Conservation (phyloP, 1,140 invertebrate genomes). For the Drosophila sucinea region DNA sequence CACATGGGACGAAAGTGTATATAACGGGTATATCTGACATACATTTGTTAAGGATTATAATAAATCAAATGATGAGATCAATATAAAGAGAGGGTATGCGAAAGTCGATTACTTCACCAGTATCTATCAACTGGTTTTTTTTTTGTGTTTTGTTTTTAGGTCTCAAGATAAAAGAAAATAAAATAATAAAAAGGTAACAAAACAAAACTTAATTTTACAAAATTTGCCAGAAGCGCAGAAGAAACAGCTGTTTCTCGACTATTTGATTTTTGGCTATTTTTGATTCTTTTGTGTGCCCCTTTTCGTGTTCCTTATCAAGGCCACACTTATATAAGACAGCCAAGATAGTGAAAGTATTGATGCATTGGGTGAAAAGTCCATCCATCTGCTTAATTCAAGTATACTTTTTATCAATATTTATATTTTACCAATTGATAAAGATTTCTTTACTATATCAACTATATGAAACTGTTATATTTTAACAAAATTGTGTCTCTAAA, state of each 20-base stretch:
- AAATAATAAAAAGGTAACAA: slow-evolving; percentile 38
- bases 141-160: slow-evolving; percentile 25
- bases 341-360: slow-evolving; percentile 13
- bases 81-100: background rate
- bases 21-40: background rate
- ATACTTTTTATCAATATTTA: background rate
- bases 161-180: slow-evolving; percentile 16
- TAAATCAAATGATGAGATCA: background rate
- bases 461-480: too few relatives aligned
- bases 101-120: background rate
- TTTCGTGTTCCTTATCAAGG: background rate
- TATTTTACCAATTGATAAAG: background rate
- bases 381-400: background rate
- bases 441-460: too few relatives aligned
- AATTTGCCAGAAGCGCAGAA: slow-evolving; percentile 7
- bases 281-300: slow-evolving; percentile 1
- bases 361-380: slow-evolving; percentile 12
- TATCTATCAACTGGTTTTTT: slow-evolving; percentile 11
- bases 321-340: slow-evolving; percentile 12
- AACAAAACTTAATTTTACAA: slow-evolving; percentile 2
- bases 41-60: too few relatives aligned
- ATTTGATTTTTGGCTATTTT: slow-evolving; percentile 4
- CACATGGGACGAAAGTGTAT: background rate
- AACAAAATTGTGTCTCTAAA: too few relatives aligned
- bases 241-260: slow-evolving; percentile 8